Base-by-base conservation (phyloP, 2,888 invertebrate genomes). In the Drosophila histrio region DNA sequence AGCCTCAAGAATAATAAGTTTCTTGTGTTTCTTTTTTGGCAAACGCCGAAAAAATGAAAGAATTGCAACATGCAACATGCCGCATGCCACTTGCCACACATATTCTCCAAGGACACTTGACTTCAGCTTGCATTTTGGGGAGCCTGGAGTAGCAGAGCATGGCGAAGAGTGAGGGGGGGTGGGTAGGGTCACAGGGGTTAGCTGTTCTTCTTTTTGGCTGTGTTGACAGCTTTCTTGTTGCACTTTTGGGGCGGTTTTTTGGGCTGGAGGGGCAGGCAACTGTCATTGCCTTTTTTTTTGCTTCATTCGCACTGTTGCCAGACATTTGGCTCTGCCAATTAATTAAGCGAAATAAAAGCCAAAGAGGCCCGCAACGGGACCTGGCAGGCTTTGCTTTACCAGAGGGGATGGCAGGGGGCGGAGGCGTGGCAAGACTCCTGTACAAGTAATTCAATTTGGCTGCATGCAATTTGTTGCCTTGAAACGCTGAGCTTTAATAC, bases 81-180 rank as follows among this genome's bases (percentile, higher is more conserved):
- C 72, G 30, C 30, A 47, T 47, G 32, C 32, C 47, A 47, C 44
- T 44, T 44, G 44, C 50, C 41, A 41, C 53, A 64, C 61, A 86
- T 78, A 81, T 81, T 87, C 89, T 89, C 90, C 73, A 83, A 90
- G 89, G 89, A 89, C 89, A 87, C 90, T 89, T 89, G 82, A 89
- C 89, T 89, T 76, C 68, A 43, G 72, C 70, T 67, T 73, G 78
- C 61, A 52, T 52, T 62, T 75, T 69, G 54, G 74, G 53, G 74
- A 19, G 44, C 60, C 68, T 54, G 38, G 62, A 52, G 41, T 22
- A 13, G 39, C 52, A n/a, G 3, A 30, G 15, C n/a, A n/a, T n/a
- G n/a, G n/a, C n/a, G n/a, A n/a, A n/a, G n/a, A n/a, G n/a, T n/a
- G n/a, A n/a, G n/a, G n/a, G n/a, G n/a, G n/a, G n/a, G n/a, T n/a